Base-by-base conservation (phyloP, 2,113 vertebrate genomes). In the Rhineura floridana region DNA sequence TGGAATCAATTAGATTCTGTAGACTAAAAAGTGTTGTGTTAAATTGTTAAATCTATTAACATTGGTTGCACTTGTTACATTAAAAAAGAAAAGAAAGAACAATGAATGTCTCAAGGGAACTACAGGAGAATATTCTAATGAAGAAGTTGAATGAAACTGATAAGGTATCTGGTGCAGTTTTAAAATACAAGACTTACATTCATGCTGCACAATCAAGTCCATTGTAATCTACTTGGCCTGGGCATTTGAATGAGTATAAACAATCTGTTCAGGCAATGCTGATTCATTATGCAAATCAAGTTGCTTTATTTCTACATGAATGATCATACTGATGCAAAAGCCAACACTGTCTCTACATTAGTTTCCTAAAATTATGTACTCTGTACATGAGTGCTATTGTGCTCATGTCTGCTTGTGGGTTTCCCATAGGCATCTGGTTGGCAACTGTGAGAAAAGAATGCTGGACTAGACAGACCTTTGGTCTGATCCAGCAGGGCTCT, bases 271-370 rank as follows among this genome's bases (percentile, higher is more conserved):
- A 88, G 65, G 17, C 75, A 15, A 17, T 67, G 19, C 44, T 88
- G 55, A 0, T 81, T 55, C 65, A 79, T 93, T 89, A 86, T 44
- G 81, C 67, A 70, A 70, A 19, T 80, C 73, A 33, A 89, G 17
- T 92, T 88, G 52, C 91, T 92, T 52, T 92, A 76, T 67, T 28
- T 59, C 91, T 75, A 17, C n/a, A n/a, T 55, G 52, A 55, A 55
- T 55, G 52, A 55, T 55, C 89, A 17, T 42, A 75, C 52, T 81
- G 87, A 75, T 33, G 50, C 23, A 88, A 75, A 67, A 86, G 89
- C 73, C 83, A 87, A 63, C 87, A 21, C 87, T 93, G 73, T 79
- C 84, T 70, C 25, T 48, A 75, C 62, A 10, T 72, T 23, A 63
- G 52, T 33, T 87, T 91, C 85, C 25, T 11, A 63, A 52, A 30